Evolutionary conservation across 2,797 vertebrate genomes (phyloP).

Genomic region (Thamnophis elegans): DNA sequence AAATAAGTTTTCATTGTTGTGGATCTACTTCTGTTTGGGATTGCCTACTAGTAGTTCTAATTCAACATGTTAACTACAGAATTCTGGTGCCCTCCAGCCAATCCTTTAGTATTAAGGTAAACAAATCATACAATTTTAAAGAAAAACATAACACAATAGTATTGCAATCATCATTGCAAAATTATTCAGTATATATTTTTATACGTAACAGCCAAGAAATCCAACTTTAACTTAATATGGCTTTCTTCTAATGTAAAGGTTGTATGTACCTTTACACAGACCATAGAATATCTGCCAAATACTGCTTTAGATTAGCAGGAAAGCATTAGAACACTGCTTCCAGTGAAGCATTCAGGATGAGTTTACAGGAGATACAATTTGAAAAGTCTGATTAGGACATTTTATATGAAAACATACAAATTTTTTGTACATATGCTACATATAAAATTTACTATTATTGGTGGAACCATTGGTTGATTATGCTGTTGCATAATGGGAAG

Average conservation of each 20-base stretch:
- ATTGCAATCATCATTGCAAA: slow-evolving; percentile 62
- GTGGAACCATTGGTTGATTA: slow-evolving; percentile 53
- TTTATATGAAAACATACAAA: slow-evolving; percentile 72
- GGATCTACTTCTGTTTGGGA: neutral
- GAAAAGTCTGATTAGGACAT: slow-evolving; percentile 62
- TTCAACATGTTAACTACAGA: neutral
- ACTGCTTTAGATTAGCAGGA: slow-evolving; percentile 52
- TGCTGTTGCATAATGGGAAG: slow-evolving; percentile 58
- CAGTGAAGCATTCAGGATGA: slow-evolving; percentile 58
- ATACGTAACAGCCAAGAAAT: slow-evolving; percentile 67
- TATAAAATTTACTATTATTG: slow-evolving; percentile 65
- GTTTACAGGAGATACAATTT: slow-evolving; percentile 51
- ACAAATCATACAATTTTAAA: slow-evolving; percentile 4
- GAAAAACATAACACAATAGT: slow-evolving; percentile 53
- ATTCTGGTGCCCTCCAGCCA: neutral
- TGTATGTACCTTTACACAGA: slow-evolving; percentile 63
- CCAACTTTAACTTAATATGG: slow-evolving; percentile 67
- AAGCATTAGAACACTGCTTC: slow-evolving; percentile 53
- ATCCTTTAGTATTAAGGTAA: neutral
- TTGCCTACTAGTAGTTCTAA: neutral
- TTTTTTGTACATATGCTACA: slow-evolving; percentile 69
- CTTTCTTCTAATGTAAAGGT: slow-evolving; percentile 68
- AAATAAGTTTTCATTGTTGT: neutral
- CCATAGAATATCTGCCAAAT: slow-evolving; percentile 54
- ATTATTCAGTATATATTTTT: slow-evolving; percentile 69